phyloP scores from a whole-genome alignment of 2,113 vertebrate genomes.

The Paraplagusia blochii region DNA sequence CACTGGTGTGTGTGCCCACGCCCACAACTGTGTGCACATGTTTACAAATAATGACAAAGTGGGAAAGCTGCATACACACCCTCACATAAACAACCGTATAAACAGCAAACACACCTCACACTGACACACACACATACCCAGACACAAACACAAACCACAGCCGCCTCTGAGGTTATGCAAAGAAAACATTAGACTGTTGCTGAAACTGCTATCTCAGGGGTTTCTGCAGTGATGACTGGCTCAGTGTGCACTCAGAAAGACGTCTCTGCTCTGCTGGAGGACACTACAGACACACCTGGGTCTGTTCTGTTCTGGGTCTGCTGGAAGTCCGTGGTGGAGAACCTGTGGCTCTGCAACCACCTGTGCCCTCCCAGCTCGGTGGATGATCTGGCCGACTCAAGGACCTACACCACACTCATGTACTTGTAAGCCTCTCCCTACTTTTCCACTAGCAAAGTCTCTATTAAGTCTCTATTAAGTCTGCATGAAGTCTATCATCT shows the following conservation, averaged over 20 bases:
- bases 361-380: too few species aligned
- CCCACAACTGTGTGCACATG: constrained; percentile 35
- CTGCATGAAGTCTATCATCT: too few species aligned
- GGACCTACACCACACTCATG: too few species aligned
- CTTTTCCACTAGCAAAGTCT: too few species aligned
- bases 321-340: too few species aligned
- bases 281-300: not conserved
- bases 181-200: constrained; percentile 31
- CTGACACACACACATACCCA: constrained; percentile 14
- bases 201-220: constrained; percentile 16
- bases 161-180: constrained; percentile 41
- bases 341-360: too few species aligned
- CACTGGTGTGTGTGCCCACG: constrained; percentile 46
- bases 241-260: not conserved
- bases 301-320: too few species aligned
- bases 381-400: too few species aligned
- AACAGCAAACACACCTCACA: constrained; percentile 18
- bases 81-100: constrained; percentile 24
- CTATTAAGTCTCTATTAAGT: too few species aligned
- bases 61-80: constrained; percentile 27
- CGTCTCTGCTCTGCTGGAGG: not conserved
- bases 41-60: constrained; percentile 65
- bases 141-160: constrained; percentile 17
- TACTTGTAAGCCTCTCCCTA: too few species aligned
- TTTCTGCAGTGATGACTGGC: constrained; percentile 14